Evolutionary conservation across 2,797 vertebrate species (phyloP).

Genomic region (Sitta carolinensis): DNA sequence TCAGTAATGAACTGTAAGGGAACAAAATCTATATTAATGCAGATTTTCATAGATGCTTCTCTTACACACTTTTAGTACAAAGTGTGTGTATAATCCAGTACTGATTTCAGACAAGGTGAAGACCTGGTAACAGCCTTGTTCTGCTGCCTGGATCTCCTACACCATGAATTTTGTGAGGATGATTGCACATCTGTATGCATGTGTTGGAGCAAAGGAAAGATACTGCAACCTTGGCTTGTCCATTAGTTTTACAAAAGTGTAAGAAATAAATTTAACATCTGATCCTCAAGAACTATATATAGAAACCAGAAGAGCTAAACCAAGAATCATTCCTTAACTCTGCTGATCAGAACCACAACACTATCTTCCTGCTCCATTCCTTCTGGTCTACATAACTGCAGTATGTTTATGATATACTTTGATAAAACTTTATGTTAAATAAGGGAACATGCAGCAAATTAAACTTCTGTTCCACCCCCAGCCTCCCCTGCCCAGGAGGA

Average conservation of each 20-base stretch:
- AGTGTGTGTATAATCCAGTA: background rate
- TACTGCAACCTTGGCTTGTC: background rate
- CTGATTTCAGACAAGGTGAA: background rate
- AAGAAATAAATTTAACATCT: background rate
- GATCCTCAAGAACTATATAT: background rate
- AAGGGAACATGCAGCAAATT: background rate
- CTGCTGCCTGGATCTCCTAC: background rate
- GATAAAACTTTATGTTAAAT: background rate
- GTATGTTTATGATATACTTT: background rate
- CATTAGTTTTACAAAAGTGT: background rate
- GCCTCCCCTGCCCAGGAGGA: background rate
- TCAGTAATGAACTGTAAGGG: background rate
- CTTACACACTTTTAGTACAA: background rate
- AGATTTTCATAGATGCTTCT: background rate
- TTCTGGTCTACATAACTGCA: background rate
- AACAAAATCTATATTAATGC: background rate
- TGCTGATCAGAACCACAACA: background rate
- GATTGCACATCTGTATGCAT: rapidly evolving
- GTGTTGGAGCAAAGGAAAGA: background rate
- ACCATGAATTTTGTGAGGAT: background rate
- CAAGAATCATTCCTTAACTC: background rate
- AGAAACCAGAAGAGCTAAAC: background rate
- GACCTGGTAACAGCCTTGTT: background rate
- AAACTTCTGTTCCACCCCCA: background rate
- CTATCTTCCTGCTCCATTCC: background rate